Evolutionary conservation across 2,797 vertebrate species (phyloP).

Genomic region (Ctenochaetus hawaiiensis): DNA sequence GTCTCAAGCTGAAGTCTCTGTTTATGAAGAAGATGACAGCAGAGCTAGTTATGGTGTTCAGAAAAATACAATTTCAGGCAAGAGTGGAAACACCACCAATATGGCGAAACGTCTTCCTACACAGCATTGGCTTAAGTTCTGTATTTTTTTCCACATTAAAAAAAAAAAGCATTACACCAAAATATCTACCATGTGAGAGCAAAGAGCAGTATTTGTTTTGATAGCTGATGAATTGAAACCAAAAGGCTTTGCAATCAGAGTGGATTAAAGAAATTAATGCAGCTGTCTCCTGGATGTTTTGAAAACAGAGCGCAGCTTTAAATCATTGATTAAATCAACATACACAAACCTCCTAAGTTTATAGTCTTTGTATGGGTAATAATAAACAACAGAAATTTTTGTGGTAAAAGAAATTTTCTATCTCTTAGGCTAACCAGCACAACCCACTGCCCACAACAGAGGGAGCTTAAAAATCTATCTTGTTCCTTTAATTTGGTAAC

Average conservation of each 20-base stretch:
- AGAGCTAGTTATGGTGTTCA: too few species aligned
- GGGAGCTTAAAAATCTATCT: neutral
- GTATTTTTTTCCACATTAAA: slow-evolving; percentile 48
- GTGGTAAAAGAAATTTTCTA: slow-evolving; percentile 11
- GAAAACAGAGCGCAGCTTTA: slow-evolving; percentile 21
- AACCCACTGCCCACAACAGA: neutral
- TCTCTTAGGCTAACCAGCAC: slow-evolving; percentile 1
- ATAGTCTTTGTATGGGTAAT: slow-evolving; percentile 11
- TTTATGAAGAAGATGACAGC: too few species aligned
- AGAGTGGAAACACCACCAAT: too few species aligned
- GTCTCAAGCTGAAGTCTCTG: too few species aligned
- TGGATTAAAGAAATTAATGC: slow-evolving; percentile 39
- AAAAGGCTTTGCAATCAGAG: slow-evolving; percentile 48
- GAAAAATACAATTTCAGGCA: too few species aligned
- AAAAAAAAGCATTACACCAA: slow-evolving; percentile 18
- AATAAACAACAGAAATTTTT: slow-evolving; percentile 36
- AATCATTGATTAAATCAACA: slow-evolving; percentile 22
- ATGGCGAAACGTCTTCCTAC: too few species aligned
- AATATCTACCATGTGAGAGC: slow-evolving; percentile 10
- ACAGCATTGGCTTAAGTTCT: too few species aligned
- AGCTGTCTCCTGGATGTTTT: neutral
- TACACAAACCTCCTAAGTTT: slow-evolving; percentile 27
- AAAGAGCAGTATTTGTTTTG: slow-evolving; percentile 49
- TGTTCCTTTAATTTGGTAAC: neutral
- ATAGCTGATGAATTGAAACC: slow-evolving; percentile 42